These are phyloP conservation scores for Amyelois transitella DNA, from an alignment of 1,140 invertebrate species.

Conservation along the genomic window DNA sequence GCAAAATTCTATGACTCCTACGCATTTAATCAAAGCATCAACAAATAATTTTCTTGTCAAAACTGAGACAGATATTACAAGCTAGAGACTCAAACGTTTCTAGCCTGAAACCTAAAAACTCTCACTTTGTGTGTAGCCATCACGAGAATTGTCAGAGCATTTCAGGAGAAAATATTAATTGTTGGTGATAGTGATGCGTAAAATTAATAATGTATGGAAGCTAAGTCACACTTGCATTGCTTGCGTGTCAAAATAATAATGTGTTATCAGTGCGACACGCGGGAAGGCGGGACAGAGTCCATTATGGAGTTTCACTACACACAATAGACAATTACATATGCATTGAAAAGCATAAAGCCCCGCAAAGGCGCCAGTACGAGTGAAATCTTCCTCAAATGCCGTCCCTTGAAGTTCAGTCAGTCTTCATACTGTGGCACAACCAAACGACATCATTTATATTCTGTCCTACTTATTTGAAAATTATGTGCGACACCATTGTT, in stretches of 20 bases:
- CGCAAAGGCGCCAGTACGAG: no score
- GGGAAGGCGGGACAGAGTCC: neutral
- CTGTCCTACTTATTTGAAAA: no score
- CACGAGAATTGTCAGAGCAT: neutral
- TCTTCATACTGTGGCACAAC: no score
- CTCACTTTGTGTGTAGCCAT: no score
- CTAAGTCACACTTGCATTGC: no score
- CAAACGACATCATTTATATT: no score
- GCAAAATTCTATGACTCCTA: neutral
- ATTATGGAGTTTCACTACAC: neutral
- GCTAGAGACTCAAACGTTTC: neutral
- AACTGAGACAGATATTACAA: no score
- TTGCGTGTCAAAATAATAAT: neutral
- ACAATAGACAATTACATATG: neutral
- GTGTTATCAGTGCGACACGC: neutral
- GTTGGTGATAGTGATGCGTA: neutral
- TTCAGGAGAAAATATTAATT: neutral
- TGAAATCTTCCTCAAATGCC: neutral
- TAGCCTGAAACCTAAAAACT: no score
- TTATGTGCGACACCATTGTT: no score
- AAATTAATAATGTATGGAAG: neutral
- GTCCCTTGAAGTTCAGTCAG: neutral
- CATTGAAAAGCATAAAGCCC: neutral
- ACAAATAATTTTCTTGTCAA: no score
- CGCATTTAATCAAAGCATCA: neutral